Conservation (phyloP, 2,888 invertebrate species). For the Anaspis maculata region DNA sequence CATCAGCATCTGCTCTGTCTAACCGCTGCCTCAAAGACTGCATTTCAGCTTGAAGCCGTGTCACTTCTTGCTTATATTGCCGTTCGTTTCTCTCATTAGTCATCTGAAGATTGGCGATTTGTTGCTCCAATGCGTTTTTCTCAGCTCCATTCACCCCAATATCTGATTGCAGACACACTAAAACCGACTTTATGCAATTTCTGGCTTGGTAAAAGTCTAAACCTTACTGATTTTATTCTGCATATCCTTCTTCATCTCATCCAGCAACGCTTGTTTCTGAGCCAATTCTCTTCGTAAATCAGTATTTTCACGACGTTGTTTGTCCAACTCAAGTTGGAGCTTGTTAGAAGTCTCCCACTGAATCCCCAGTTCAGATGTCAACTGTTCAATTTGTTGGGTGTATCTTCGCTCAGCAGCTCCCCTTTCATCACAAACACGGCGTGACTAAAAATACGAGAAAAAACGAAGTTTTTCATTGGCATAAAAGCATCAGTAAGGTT, state of each 20-base stretch:
- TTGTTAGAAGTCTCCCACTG: conserved; percentile 77
- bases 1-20: conserved; percentile 72
- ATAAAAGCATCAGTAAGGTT: conserved; percentile 5
- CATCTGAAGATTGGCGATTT: conserved; percentile 60
- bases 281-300: conserved; percentile 70
- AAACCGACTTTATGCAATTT: too few species aligned
- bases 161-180: conserved; percentile 69
- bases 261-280: conserved; percentile 66
- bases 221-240: conserved; percentile 66
- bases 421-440: conserved; percentile 63
- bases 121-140: conserved; percentile 71
- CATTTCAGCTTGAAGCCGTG: conserved; percentile 67
- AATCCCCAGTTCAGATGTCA: conserved; percentile 67
- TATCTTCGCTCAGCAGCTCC: conserved; percentile 65
- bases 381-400: conserved; percentile 64
- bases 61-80: conserved; percentile 67
- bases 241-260: conserved; percentile 72
- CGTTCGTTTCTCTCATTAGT: conserved; percentile 63
- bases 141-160: conserved; percentile 67
- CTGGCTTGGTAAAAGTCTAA: conserved; percentile 9
- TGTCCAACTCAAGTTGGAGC: conserved; percentile 67
- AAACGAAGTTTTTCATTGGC: conserved; percentile 15
- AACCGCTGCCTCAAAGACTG: conserved; percentile 65
- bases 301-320: conserved; percentile 66
- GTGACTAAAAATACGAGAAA: conserved; percentile 27